These are phyloP conservation scores for Armadillidium nasatum DNA, from an alignment of 1,140 invertebrate genomes.

Conservation along the genomic window DNA sequence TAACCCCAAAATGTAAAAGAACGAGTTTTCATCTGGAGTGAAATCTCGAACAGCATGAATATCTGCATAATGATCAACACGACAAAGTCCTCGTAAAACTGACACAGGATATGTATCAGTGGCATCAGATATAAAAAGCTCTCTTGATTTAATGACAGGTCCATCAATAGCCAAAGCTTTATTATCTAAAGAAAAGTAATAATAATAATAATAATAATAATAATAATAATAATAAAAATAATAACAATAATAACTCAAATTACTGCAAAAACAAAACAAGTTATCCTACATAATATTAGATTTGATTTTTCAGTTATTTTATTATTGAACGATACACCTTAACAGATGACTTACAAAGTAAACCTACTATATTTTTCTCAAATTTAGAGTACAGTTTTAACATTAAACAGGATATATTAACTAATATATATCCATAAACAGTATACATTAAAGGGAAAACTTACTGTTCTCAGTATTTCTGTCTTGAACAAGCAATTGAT, in stretches of 20 bases:
- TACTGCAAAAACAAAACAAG: too few species aligned
- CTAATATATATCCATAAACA: too few species aligned
- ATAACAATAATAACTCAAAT: too few species aligned
- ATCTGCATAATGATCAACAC: conserved; percentile 55
- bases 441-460: conserved; percentile 6
- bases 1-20: conserved; percentile 54
- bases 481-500: conserved; percentile 55
- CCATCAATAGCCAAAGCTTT: conserved; percentile 50
- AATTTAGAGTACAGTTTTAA: too few species aligned
- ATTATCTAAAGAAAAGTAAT: conserved; percentile 43
- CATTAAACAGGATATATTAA: too few species aligned
- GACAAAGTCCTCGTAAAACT: conserved; percentile 55
- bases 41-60: conserved; percentile 52
- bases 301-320: too few species aligned
- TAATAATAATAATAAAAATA: too few species aligned
- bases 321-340: too few species aligned
- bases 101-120: conserved; percentile 57
- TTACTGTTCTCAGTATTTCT: conserved; percentile 49
- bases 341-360: too few species aligned
- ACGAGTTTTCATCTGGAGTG: conserved; percentile 48
- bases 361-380: too few species aligned
- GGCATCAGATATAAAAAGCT: conserved; percentile 56
- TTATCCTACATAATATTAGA: too few species aligned
- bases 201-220: too few species aligned
- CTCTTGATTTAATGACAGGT: conserved; percentile 52